phyloP scores from a whole-genome alignment of 37 sponge, comb jelly and placozoan species.

The Cladorhizidae sp. region DNA sequence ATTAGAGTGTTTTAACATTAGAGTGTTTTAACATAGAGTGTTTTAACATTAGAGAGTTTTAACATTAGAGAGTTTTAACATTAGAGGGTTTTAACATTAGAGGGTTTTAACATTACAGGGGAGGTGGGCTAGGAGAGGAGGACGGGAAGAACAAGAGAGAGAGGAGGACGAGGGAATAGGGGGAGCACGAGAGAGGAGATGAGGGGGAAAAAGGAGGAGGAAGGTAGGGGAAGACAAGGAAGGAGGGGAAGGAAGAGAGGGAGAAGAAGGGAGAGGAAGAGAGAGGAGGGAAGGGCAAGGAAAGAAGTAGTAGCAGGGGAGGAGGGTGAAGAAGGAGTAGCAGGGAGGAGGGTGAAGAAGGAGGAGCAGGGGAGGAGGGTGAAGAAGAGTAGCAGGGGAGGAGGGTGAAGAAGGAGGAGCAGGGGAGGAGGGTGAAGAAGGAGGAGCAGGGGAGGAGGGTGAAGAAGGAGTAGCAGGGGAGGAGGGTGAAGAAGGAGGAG shows the following conservation, averaged over 20 bases:
- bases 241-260: too few relatives aligned
- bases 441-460: not conserved
- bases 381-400: not conserved
- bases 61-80: too few relatives aligned
- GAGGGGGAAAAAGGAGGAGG: not conserved
- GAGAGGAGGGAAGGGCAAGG: too few relatives aligned
- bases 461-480: not conserved
- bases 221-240: too few relatives aligned
- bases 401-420: slow-evolving; percentile 9
- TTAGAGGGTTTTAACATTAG: too few relatives aligned
- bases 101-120: not conserved
- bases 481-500: not conserved
- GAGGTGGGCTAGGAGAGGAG: slow-evolving; percentile 23
- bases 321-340: not conserved
- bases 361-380: not conserved
- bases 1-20: not conserved
- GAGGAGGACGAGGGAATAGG: too few relatives aligned
- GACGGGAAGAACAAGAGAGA: not conserved
- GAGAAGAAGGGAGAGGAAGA: too few relatives aligned
- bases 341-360: not conserved
- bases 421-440: slow-evolving; percentile 19
- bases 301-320: too few relatives aligned
- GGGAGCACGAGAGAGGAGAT: not conserved
- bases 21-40: too few relatives aligned
- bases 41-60: too few relatives aligned